Base-by-base conservation (phyloP, 2,797 vertebrate species). In the Valencia hispanica region DNA sequence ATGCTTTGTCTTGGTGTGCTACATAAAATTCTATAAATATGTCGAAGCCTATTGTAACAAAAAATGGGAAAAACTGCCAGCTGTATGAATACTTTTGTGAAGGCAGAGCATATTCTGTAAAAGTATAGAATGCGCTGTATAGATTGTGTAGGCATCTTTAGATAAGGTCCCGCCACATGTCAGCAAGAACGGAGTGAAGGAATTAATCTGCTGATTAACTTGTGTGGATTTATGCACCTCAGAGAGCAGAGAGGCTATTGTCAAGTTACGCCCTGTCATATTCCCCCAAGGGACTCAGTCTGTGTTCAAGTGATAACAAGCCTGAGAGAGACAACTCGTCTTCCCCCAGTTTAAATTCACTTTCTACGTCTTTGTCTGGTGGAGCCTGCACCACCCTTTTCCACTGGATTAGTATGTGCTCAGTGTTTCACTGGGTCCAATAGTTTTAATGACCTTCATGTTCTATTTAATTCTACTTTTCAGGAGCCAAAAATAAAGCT, bases 231-330 rank as follows among this genome's bases (percentile, higher is more conserved):
- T 80, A 47, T 30, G 79, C 32, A 75, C 73, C 41, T 68, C 20
- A 68, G 70, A 41, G 70, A 47, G 59, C 43, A 15, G 55, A 53
- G 18, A 57, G 1, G 48, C 5, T 66, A 72, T 17, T 51, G 61
- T 61, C 27, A 77, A 53, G 77, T 77, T 71, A 84, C 53, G 27
- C 84, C 77, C 39, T 22, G 72, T 69, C 74, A 45, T 70, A 45
- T 59, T 34, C 53, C 71, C 87, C 72, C 1, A 30, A 69, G 79
- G 87, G 1, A 80, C 48, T 15, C 74, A 50, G 53, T 80, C 48
- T 72, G 3, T 48, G 74, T 77, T 91, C 83, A 89, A 85, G 90
- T 84, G 78, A 85, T 77, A 82, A 66, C 87, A 90, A 74, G 88
- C 77, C 82, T 73, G 51, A 14, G 1, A 48, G 15, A 77, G 10